phyloP scores from a whole-genome alignment of 1,140 invertebrate genomes.

The Pseudobourletiella spinata region DNA sequence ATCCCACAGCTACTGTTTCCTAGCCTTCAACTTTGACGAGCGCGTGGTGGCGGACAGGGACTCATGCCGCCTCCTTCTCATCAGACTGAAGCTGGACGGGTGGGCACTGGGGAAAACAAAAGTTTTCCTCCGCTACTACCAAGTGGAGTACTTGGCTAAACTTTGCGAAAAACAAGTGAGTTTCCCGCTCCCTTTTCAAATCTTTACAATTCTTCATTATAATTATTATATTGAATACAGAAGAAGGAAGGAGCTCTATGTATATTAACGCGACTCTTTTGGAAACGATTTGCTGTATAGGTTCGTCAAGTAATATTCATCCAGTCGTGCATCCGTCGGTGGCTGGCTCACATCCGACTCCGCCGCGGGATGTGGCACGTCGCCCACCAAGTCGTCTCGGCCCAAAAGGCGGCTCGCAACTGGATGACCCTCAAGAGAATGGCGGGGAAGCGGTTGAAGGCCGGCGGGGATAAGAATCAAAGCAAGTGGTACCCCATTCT shows the following conservation, averaged over 20 bases:
- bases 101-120: conserved; percentile 77
- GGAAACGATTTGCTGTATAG: conserved; percentile 38
- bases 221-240: too few relatives aligned
- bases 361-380: conserved; percentile 46
- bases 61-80: conserved; percentile 58
- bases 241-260: too few relatives aligned
- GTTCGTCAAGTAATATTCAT: conserved; percentile 59
- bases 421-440: conserved; percentile 49
- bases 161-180: conserved; percentile 61
- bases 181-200: too few relatives aligned
- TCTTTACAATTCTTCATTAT: too few relatives aligned
- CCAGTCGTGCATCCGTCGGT: conserved; percentile 60
- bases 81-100: conserved; percentile 66
- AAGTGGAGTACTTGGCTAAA: conserved; percentile 68
- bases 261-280: too few relatives aligned
- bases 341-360: conserved; percentile 53
- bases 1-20: conserved; percentile 59
- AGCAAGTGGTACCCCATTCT: too few relatives aligned
- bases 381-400: conserved; percentile 54
- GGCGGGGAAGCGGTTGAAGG: background rate
- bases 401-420: conserved; percentile 57
- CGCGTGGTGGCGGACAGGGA: conserved; percentile 58
- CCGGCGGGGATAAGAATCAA: conserved; percentile 1
- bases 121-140: conserved; percentile 79
- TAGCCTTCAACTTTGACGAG: conserved; percentile 66